Evolutionary conservation across 2,888 invertebrate species (phyloP).

Genomic region (Synergus gifuensis): DNA sequence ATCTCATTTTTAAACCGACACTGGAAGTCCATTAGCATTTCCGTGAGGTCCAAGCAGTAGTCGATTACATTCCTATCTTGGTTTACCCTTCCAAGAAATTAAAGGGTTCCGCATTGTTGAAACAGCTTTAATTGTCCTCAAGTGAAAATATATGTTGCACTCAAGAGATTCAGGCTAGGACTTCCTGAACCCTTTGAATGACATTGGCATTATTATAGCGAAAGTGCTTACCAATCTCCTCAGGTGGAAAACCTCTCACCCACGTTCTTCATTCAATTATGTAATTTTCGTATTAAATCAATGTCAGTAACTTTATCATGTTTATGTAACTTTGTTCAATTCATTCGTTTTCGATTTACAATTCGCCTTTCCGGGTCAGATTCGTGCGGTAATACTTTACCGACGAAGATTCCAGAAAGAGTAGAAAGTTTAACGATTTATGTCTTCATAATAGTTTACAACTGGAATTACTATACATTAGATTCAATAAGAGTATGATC

Average conservation of each 20-base stretch:
- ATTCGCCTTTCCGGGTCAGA: background rate
- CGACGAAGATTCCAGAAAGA: conserved; percentile 39
- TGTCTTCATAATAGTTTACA: conserved; percentile 42
- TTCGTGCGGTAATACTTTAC: conserved; percentile 42
- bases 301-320: background rate
- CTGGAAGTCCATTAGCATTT: conserved; percentile 40
- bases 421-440: conserved; percentile 56
- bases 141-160: background rate
- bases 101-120: background rate
- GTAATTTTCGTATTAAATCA: too few species aligned
- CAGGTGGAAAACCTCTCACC: too few species aligned
- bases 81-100: conserved; percentile 17
- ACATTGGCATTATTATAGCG: background rate
- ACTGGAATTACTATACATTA: conserved; percentile 13
- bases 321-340: background rate
- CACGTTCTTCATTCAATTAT: too few species aligned
- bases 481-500: conserved; percentile 38
- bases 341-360: background rate
- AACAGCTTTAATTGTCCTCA: background rate
- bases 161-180: background rate
- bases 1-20: conserved; percentile 30
- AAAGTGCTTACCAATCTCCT: background rate
- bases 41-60: conserved; percentile 12
- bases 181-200: background rate
- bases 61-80: conserved; percentile 7